Percentiles rank a stretch among this genome's conserved stretches.
Conservation (phyloP, 2,888 invertebrate species). For the Lepidonotus clava region DNA sequence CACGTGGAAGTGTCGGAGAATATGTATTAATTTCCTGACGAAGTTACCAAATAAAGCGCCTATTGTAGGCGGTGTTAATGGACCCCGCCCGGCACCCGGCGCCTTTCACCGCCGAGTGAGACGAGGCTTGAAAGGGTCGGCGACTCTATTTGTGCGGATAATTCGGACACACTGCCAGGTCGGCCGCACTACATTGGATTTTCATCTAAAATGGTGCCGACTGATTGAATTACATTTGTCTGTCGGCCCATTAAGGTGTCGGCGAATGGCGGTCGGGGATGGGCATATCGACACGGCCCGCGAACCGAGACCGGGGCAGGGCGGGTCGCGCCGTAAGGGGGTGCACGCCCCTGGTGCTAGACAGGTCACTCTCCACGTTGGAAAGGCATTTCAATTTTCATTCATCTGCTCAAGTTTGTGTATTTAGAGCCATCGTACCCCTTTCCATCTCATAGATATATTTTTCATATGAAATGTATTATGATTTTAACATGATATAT, state of each 20-base stretch:
- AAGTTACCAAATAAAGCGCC: constrained; percentile 19
- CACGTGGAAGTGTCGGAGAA: neutral
- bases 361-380: too few species aligned
- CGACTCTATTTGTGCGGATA: constrained; percentile 12
- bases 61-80: neutral
- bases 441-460: too few species aligned
- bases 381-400: too few species aligned
- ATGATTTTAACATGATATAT: too few species aligned
- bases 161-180: neutral
- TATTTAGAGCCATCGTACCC: too few species aligned
- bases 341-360: too few species aligned
- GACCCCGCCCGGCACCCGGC: neutral
- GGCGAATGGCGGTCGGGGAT: neutral
- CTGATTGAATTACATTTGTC: constrained; percentile 22
- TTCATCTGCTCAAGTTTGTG: too few species aligned
- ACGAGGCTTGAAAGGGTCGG: neutral
- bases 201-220: neutral
- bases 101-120: neutral
- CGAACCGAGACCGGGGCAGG: too few species aligned
- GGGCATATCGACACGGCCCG: too few species aligned
- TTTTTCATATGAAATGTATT: too few species aligned
- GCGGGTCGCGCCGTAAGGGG: too few species aligned
- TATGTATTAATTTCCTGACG: constrained; percentile 47
- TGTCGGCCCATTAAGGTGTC: constrained; percentile 27
- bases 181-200: neutral